phyloP scores from a whole-genome alignment of 2,797 vertebrate species.

The Intellagama lesueurii region DNA sequence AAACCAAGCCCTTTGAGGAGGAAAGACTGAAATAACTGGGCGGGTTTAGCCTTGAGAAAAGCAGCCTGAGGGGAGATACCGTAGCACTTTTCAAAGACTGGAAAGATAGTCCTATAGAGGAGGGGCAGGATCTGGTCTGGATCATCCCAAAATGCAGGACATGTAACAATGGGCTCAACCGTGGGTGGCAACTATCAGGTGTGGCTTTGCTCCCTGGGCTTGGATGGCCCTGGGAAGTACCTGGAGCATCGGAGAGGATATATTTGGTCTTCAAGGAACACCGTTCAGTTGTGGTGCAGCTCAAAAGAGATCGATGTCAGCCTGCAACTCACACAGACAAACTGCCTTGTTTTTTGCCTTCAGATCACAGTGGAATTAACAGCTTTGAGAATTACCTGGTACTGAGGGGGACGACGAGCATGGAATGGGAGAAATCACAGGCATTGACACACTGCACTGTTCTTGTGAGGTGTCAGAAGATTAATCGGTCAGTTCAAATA shows the following conservation, averaged over 20 bases:
- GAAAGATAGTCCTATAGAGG: too few relatives aligned
- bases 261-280: background rate
- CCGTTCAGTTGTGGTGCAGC: too few relatives aligned
- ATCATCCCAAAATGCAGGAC: background rate
- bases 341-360: background rate
- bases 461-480: slow-evolving; percentile 36
- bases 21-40: too few relatives aligned
- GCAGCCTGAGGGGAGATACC: too few relatives aligned
- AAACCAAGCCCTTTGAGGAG: too few relatives aligned
- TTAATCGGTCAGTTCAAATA: slow-evolving; percentile 59
- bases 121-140: too few relatives aligned
- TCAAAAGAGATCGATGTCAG: background rate
- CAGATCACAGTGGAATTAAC: background rate
- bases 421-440: slow-evolving; percentile 32
- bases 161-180: background rate
- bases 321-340: background rate
- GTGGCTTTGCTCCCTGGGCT: too few relatives aligned
- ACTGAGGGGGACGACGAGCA: slow-evolving; percentile 31
- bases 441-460: slow-evolving; percentile 38
- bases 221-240: too few relatives aligned
- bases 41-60: too few relatives aligned
- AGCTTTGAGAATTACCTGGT: slow-evolving; percentile 34
- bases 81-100: too few relatives aligned
- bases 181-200: too few relatives aligned
- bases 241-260: too few relatives aligned